Conservation (phyloP, 2,888 invertebrate genomes). For the Terebella lapidaria region DNA sequence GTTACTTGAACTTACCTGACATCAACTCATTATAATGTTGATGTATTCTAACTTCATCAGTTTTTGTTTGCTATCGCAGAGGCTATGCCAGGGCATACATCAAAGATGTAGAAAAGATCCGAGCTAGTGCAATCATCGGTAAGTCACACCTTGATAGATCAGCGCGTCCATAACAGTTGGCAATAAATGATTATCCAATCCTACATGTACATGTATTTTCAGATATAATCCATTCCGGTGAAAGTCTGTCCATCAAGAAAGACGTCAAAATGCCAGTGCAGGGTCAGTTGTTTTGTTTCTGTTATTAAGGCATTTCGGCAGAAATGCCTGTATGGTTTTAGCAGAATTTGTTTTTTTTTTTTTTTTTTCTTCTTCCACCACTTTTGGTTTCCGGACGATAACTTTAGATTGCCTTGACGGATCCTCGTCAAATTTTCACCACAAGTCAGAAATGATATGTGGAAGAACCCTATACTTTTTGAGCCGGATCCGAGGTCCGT, state of each 20-base stretch:
- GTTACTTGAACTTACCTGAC: not conserved
- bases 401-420: too few relatives aligned
- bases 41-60: not conserved
- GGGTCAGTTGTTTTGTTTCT: conserved; percentile 50
- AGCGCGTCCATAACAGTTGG: not conserved
- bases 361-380: too few relatives aligned
- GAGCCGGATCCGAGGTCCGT: too few relatives aligned
- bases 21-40: not conserved
- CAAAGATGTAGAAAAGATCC: conserved; percentile 90
- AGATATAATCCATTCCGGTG: conserved; percentile 54
- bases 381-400: too few relatives aligned
- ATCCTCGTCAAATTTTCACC: too few relatives aligned
- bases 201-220: conserved; percentile 23
- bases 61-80: conserved; percentile 28
- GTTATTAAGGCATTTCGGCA: too few relatives aligned
- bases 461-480: too few relatives aligned
- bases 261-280: conserved; percentile 76
- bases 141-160: conserved; percentile 10
- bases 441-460: too few relatives aligned
- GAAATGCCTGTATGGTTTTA: too few relatives aligned
- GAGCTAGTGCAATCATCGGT: conserved; percentile 81
- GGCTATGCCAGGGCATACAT: conserved; percentile 67
- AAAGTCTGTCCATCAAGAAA: conserved; percentile 69
- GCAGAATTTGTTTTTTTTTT: too few relatives aligned
- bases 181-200: not conserved